Percentiles rank a stretch among this genome's conserved stretches.
Evolutionary conservation across 2,888 invertebrate genomes (phyloP).

Genomic region (Andrena camellia): DNA sequence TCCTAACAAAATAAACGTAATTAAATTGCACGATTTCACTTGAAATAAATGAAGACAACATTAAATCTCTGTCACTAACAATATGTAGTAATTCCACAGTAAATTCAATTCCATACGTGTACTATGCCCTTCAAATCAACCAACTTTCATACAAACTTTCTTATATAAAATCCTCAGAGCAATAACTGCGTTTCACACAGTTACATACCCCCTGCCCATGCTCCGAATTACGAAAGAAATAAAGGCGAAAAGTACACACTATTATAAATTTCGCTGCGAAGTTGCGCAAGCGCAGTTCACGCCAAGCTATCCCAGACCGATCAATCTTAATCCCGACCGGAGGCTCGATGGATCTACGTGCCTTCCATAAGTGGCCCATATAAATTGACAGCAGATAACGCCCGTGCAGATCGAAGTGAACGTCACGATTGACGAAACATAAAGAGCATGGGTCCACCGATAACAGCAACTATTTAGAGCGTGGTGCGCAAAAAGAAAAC

Average conservation of each 20-base stretch:
- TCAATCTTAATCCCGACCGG: background rate
- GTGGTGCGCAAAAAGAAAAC: background rate
- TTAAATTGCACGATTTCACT: too few relatives aligned
- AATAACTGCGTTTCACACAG: background rate
- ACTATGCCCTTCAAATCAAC: too few relatives aligned
- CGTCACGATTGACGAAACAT: background rate
- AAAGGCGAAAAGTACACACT: slow-evolving; percentile 3
- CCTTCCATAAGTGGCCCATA: slow-evolving; percentile 9
- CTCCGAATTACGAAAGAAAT: background rate
- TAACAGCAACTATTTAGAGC: background rate
- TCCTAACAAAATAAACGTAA: too few relatives aligned
- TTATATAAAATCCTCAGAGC: background rate
- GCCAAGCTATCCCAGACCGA: background rate
- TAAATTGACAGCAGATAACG: background rate
- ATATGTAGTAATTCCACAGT: too few relatives aligned
- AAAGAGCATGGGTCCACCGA: background rate
- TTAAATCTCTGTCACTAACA: too few relatives aligned
- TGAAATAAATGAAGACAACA: too few relatives aligned
- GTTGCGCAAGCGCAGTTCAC: background rate
- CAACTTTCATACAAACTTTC: background rate
- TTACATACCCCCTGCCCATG: background rate
- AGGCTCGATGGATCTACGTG: background rate
- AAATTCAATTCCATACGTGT: too few relatives aligned
- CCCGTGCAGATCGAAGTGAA: slow-evolving; percentile 1
- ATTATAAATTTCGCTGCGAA: background rate